Percentiles rank a stretch among this genome's conserved stretches.
Evolutionary conservation across 2,888 invertebrate genomes (phyloP).

Genomic region (Hypercompe scribonia): DNA sequence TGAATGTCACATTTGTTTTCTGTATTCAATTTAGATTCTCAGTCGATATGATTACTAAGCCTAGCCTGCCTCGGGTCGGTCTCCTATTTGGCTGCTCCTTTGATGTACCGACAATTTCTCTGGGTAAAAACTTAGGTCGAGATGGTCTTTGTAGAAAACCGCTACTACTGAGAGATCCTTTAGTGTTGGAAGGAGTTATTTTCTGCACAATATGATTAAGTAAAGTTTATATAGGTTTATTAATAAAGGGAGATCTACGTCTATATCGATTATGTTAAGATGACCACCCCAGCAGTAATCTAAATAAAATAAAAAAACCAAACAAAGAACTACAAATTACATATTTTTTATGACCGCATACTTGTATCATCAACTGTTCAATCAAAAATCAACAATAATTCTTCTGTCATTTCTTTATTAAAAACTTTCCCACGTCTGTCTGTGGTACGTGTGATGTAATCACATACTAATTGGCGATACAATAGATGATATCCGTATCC

Average conservation of each 20-base stretch:
- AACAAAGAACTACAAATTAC: neutral
- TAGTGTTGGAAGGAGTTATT: neutral
- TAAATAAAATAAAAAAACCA: neutral
- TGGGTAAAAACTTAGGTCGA: no score
- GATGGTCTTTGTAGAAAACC: no score
- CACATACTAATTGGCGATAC: constrained; percentile 68
- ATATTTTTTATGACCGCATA: neutral
- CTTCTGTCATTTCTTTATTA: constrained; percentile 21
- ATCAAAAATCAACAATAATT: constrained; percentile 15
- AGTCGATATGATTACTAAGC: no score
- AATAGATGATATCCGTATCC: constrained; percentile 70
- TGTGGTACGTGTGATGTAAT: constrained; percentile 58
- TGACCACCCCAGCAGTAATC: neutral
- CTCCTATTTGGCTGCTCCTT: no score
- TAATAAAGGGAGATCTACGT: neutral
- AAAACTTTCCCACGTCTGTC: constrained; percentile 56
- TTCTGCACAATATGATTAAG: neutral
- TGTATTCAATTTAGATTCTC: neutral
- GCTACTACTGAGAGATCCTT: no score
- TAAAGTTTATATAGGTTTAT: neutral
- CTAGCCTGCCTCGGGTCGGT: no score
- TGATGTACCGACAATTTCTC: no score
- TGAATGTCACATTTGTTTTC: neutral
- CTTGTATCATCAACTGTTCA: constrained; percentile 12
- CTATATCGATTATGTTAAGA: neutral